A percentile compares a stretch with the other conserved stretches of the same genome.
phyloP scores from a whole-genome alignment of 2,888 invertebrate genomes.

The Hyppa rectilinea region DNA sequence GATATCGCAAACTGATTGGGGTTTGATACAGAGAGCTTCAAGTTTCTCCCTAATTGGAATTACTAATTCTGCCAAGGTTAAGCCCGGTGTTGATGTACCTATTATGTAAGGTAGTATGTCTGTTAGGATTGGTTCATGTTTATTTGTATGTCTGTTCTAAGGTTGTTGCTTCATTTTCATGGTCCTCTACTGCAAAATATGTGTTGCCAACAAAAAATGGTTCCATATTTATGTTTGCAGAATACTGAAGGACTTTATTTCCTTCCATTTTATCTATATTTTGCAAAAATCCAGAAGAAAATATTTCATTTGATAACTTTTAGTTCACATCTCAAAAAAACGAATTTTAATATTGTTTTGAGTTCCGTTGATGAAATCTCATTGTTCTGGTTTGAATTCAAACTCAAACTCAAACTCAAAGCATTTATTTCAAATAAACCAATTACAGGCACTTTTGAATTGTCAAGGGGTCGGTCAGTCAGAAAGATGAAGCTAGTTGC shows the following conservation, averaged over 20 bases:
- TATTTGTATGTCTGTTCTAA: too few relatives aligned
- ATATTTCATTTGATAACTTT: too few relatives aligned
- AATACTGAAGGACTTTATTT: background rate
- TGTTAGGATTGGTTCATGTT: constrained; percentile 11
- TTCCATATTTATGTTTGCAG: background rate
- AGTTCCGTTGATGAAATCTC: background rate
- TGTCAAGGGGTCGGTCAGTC: too few relatives aligned
- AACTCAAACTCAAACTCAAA: too few relatives aligned
- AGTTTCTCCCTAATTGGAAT: constrained; percentile 59
- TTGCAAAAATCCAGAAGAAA: too few relatives aligned
- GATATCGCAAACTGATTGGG: constrained; percentile 59
- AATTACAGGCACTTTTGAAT: too few relatives aligned
- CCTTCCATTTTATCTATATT: background rate
- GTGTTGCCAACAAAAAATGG: background rate
- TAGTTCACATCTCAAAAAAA: background rate
- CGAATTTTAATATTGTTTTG: background rate
- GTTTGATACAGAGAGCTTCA: constrained; percentile 50
- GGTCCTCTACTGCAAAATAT: too few relatives aligned
- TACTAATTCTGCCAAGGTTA: constrained; percentile 51
- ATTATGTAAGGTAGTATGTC: constrained; percentile 20
- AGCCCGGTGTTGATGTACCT: constrained; percentile 14
- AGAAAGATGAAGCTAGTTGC: too few relatives aligned
- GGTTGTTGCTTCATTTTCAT: too few relatives aligned
- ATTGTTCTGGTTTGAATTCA: background rate
- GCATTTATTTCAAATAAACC: too few relatives aligned